Base-by-base conservation (phyloP, 2,888 invertebrate genomes). In the Macrosiphum euphorbiae region DNA sequence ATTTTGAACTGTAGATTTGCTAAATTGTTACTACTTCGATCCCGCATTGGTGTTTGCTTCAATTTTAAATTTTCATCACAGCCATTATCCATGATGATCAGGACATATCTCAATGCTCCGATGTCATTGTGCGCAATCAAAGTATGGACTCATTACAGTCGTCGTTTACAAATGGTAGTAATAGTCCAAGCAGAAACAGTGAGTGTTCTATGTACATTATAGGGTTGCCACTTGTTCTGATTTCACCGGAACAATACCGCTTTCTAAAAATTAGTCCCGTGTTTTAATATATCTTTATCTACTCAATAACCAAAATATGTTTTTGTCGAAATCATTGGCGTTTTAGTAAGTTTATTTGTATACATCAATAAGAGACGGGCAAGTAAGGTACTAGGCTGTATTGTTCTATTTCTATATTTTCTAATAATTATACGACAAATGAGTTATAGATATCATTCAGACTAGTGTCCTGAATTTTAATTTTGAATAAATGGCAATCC, bases 61-160 rank as follows among this genome's bases (percentile, higher is more conserved):
- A 58, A 13, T 44, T 95, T 95, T 58, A 41, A 88, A 89, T 92
- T 94, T 91, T 94, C 55, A 94, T 95, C 96, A 88, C 95, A 97
- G 98, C 98, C n/a, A 98, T 98, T 95, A 98, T 98, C 95, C 97
- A 97, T 94, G 98, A 98, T 95, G 98, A 98, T 95, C 96, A 97
- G 90, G 95, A 96, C 90, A 95, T 96, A 94, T 96, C 96, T 4
- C 96, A 96, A 94, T 95, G 96, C 87, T 96, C 97, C 95, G 97
- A 97, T 95, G 97, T 97, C 95, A 96, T 98, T 96, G 97, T 97
- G 95, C 97, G 97, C 95, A 98, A 97, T 92, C 97, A 98, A 95
- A 98, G 98, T 95, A 98, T 98, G 97, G 98, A 98, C 96, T 98
- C 98, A 0, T 97, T 98, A 95, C 98, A 98, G 92, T 98, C 98